These are phyloP conservation scores for Abrostola tripartita DNA, from an alignment of 2,888 invertebrate genomes.

Conservation along the genomic window DNA sequence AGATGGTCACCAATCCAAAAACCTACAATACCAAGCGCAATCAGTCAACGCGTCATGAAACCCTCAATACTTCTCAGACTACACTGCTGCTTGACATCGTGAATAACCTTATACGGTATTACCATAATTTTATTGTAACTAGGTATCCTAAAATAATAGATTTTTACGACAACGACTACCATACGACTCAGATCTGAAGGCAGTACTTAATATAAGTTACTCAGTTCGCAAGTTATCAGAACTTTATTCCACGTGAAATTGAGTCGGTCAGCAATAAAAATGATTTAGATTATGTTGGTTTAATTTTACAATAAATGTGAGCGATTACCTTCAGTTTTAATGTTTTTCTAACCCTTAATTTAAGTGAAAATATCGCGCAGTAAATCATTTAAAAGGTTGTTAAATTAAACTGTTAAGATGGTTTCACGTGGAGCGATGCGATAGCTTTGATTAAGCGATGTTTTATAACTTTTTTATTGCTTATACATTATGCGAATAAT, in stretches of 20 bases:
- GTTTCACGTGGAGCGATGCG: conserved; percentile 44
- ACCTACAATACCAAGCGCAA: no score
- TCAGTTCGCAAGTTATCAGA: conserved; percentile 39
- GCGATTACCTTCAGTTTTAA: conserved; percentile 53
- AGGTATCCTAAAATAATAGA: conserved; percentile 49
- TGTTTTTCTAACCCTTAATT: conserved; percentile 57
- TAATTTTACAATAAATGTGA: conserved; percentile 60
- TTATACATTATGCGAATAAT: conserved; percentile 21
- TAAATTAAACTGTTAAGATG: conserved; percentile 65
- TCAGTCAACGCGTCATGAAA: background rate
- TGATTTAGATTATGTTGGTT: conserved; percentile 59
- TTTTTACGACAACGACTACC: conserved; percentile 36
- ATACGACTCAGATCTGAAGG: conserved; percentile 30
- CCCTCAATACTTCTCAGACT: background rate
- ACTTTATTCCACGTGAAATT: conserved; percentile 58
- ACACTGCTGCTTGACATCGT: conserved; percentile 23
- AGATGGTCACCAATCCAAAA: no score
- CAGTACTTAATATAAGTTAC: conserved; percentile 38
- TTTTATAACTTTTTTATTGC: conserved; percentile 24
- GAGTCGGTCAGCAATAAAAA: conserved; percentile 57
- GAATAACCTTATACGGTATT: conserved; percentile 34
- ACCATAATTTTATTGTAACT: conserved; percentile 27
- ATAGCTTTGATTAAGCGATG: conserved; percentile 30
- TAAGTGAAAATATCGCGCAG: conserved; percentile 65
- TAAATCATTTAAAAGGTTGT: conserved; percentile 70